phyloP scores from a whole-genome alignment of 2,113 vertebrate genomes.

The Chlorodrepanis virens region DNA sequence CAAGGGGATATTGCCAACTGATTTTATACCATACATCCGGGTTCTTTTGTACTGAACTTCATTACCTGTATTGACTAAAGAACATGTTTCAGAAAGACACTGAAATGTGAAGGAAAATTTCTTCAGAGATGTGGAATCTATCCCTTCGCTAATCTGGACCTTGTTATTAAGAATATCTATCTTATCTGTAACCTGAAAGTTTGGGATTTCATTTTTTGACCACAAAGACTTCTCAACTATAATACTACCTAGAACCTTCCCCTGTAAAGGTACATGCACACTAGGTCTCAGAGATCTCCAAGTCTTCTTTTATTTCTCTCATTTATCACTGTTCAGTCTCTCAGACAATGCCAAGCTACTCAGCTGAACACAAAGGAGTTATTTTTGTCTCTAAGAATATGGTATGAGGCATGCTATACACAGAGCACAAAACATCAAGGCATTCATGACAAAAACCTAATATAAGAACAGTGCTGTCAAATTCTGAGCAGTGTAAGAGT shows the following conservation, averaged over 20 bases:
- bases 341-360: background rate
- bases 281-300: background rate
- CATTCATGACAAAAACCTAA: background rate
- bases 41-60: background rate
- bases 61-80: background rate
- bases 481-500: background rate
- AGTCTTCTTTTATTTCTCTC: background rate
- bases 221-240: background rate
- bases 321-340: background rate
- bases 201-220: background rate
- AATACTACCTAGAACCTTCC: background rate
- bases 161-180: background rate
- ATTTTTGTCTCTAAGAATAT: conserved; percentile 1
- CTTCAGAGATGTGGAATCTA: background rate
- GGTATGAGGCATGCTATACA: background rate
- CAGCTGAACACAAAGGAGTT: background rate
- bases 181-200: background rate
- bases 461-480: background rate
- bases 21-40: background rate
- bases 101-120: background rate
- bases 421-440: background rate
- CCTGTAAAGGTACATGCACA: background rate
- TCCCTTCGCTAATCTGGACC: background rate
- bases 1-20: background rate
- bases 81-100: background rate